phyloP scores from a whole-genome alignment of 2,888 invertebrate species.

The Caenorhabditis wallacei region DNA sequence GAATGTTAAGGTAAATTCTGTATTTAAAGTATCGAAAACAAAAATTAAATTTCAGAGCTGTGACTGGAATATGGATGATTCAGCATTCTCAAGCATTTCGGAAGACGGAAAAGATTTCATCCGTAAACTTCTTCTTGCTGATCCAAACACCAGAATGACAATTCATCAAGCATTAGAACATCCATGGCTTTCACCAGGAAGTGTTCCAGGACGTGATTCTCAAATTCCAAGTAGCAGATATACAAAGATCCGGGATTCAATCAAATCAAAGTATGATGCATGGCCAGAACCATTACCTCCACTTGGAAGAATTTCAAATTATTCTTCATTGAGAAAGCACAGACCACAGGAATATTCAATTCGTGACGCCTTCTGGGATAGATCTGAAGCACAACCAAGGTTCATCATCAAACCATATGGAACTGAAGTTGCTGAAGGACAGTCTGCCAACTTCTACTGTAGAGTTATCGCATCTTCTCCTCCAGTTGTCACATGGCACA shows the following conservation, averaged over 20 bases:
- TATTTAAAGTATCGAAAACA: not conserved
- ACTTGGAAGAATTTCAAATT: constrained; percentile 97
- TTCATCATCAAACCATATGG: constrained; percentile 97
- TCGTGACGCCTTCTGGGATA: constrained; percentile 89
- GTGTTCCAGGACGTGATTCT: constrained; percentile 83
- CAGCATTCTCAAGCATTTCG: constrained; percentile 94
- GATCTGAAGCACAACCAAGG: constrained; percentile 93
- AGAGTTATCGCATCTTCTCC: constrained; percentile 94
- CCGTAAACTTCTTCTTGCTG: constrained; percentile 91
- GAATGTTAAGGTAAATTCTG: constrained; percentile 90
- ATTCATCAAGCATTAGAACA: constrained; percentile 97
- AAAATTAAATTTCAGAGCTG: constrained; percentile 86
- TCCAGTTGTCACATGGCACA: constrained; percentile 96
- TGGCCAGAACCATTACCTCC: constrained; percentile 90
- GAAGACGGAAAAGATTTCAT: constrained; percentile 99
- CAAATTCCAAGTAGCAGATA: constrained; percentile 92
- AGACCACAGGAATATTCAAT: constrained; percentile 95
- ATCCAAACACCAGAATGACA: constrained; percentile 97
- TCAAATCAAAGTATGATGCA: constrained; percentile 87
- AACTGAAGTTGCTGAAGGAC: constrained; percentile 90
- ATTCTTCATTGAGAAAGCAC: constrained; percentile 95
- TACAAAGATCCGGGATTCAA: constrained; percentile 91
- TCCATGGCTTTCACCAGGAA: constrained; percentile 90
- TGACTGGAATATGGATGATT: constrained; percentile 99
- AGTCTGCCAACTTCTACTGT: constrained; percentile 97